Conservation (phyloP, 2,113 vertebrate species). For the Hippoglossus stenolepis region DNA sequence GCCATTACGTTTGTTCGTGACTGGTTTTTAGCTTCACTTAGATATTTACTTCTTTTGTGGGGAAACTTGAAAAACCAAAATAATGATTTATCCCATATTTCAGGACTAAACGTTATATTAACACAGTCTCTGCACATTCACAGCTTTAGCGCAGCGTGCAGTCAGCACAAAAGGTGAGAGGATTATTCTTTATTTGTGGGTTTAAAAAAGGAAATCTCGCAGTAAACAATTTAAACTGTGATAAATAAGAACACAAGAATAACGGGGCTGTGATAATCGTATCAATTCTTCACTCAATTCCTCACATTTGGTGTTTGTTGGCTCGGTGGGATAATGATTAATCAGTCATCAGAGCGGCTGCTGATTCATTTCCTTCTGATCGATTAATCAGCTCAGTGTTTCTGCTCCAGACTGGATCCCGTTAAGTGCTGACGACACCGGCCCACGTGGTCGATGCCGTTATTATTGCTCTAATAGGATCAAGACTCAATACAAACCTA, state of each 20-base stretch:
- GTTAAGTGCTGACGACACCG: not conserved
- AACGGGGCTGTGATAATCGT: not conserved
- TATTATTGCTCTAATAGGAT: conserved; percentile 47
- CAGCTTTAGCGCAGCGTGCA: not conserved
- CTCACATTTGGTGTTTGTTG: not conserved
- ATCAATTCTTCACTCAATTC: not conserved
- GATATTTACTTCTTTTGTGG: not conserved
- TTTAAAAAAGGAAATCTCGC: too few species aligned
- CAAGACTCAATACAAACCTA: conserved; percentile 44
- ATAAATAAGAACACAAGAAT: not conserved
- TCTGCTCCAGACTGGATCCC: not conserved
- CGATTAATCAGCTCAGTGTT: conserved; percentile 1
- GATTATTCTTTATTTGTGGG: not conserved
- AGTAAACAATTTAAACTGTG: not conserved
- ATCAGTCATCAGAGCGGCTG: not conserved
- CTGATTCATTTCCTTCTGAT: not conserved
- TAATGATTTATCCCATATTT: not conserved
- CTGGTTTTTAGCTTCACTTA: too few species aligned
- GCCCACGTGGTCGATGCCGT: conserved; percentile 32
- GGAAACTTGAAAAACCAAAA: not conserved
- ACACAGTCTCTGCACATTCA: not conserved
- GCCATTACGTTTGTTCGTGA: too few species aligned
- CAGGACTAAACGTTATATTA: not conserved
- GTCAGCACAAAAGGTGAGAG: not conserved
- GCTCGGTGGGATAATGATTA: not conserved